Evolutionary conservation across 2,888 invertebrate species (phyloP).

Genomic region (Rhagophthalmus giganteus): DNA sequence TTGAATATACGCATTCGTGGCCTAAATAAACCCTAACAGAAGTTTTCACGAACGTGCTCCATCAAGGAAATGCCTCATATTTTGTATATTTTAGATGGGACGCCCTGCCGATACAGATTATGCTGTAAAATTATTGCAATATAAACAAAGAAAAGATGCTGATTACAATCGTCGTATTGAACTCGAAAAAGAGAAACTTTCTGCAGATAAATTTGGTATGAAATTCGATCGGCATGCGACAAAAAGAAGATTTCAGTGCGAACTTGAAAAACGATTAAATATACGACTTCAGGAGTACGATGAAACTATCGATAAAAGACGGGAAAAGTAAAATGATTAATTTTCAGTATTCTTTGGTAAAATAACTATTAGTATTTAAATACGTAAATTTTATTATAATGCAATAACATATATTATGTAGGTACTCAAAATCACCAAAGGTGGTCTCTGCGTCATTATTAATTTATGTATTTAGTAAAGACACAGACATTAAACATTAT

Average conservation of each 20-base stretch:
- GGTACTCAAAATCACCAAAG: too few relatives aligned
- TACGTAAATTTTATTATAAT: too few relatives aligned
- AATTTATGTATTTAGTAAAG: too few relatives aligned
- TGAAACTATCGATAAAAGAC: slow-evolving; percentile 49
- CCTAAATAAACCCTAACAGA: too few relatives aligned
- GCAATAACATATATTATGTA: too few relatives aligned
- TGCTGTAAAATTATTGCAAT: slow-evolving; percentile 40
- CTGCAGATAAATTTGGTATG: slow-evolving; percentile 32
- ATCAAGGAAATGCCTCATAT: too few relatives aligned
- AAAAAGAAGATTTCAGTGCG: slow-evolving; percentile 38
- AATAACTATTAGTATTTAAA: too few relatives aligned
- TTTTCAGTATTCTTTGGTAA: too few relatives aligned
- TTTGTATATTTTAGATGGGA: slow-evolving; percentile 38
- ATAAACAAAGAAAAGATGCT: slow-evolving; percentile 39
- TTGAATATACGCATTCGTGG: too few relatives aligned
- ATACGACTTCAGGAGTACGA: slow-evolving; percentile 46
- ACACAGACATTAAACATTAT: too few relatives aligned
- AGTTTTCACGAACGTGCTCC: too few relatives aligned
- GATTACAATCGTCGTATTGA: slow-evolving; percentile 21
- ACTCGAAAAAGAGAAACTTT: slow-evolving; percentile 23
- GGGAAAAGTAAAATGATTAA: slow-evolving; percentile 49
- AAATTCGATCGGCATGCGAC: slow-evolving; percentile 44
- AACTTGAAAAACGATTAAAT: slow-evolving; percentile 44
- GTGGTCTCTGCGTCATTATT: too few relatives aligned
- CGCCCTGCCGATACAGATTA: slow-evolving; percentile 44